Conservation (phyloP, 1,140 invertebrate species). For the Acromyrmex charruanus region DNA sequence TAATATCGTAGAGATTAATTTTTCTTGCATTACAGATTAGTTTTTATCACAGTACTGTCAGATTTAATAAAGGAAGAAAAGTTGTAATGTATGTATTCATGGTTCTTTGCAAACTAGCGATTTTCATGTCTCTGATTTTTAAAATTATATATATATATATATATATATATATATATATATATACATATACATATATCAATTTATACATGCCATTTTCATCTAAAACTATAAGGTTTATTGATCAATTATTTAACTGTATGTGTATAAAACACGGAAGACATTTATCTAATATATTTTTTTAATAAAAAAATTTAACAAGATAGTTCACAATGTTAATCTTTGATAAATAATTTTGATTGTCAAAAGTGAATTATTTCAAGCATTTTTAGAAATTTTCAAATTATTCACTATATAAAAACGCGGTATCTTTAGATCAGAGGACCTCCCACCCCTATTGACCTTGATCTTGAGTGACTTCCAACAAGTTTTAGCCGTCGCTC, state of each 20-base stretch:
- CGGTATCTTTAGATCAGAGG: not conserved
- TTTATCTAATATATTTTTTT: not conserved
- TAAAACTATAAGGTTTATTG: not conserved
- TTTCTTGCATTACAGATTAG: conserved; percentile 22
- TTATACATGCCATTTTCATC: not conserved
- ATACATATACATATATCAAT: conserved; percentile 19
- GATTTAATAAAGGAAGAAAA: not conserved
- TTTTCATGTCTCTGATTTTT: not conserved
- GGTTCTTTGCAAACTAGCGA: not conserved
- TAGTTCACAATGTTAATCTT: not conserved
- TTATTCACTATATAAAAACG: conserved; percentile 1
- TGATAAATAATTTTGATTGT: not conserved
- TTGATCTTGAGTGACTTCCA: too few species aligned
- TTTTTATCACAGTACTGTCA: conserved; percentile 47
- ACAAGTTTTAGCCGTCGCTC: too few species aligned
- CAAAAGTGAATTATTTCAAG: not conserved
- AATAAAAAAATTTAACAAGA: too few species aligned
- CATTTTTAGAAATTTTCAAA: not conserved
- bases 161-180: too few species aligned
- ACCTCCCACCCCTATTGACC: too few species aligned
- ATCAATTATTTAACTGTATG: not conserved
- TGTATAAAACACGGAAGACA: not conserved
- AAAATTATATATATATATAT: too few species aligned
- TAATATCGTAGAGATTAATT: conserved; percentile 42
- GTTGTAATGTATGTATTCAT: conserved; percentile 29